Evolutionary conservation across 1,140 invertebrate species (phyloP).

Genomic region (Bombus pascuorum): DNA sequence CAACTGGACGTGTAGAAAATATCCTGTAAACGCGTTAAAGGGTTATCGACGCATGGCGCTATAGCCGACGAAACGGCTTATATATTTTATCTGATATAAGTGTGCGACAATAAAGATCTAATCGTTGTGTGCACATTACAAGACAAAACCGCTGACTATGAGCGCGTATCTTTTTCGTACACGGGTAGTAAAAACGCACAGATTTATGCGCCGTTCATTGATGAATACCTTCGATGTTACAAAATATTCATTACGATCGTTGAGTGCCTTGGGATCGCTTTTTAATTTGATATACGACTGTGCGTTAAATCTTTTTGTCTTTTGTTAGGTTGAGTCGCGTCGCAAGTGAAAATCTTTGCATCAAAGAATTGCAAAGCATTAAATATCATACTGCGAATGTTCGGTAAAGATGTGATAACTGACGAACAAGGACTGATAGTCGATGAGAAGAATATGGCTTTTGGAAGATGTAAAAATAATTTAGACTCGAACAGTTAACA

Average conservation of each 20-base stretch:
- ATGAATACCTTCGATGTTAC: background rate
- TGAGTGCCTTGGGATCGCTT: background rate
- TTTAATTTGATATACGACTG: background rate
- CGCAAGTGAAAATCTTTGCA: background rate
- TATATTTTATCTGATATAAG: conserved; percentile 26
- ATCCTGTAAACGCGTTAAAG: conserved; percentile 32
- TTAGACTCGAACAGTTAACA: background rate
- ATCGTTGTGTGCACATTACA: conserved; percentile 36
- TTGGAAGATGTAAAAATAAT: background rate
- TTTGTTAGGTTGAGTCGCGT: background rate
- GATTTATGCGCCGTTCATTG: conserved; percentile 15
- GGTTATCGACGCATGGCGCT: conserved; percentile 13
- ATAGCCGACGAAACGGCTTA: conserved; percentile 9
- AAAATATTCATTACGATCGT: conserved; percentile 9
- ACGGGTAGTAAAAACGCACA: conserved; percentile 6
- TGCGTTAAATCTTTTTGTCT: background rate
- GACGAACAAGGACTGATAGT: no score
- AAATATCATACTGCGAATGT: no score
- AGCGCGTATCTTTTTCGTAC: background rate
- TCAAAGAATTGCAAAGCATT: no score
- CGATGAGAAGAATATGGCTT: background rate
- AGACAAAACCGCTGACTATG: background rate
- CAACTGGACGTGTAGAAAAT: conserved; percentile 33
- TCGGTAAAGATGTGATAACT: background rate
- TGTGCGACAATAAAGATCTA: conserved; percentile 45